phyloP scores from a whole-genome alignment of 1,140 invertebrate genomes.

The Bicyclus anynana region DNA sequence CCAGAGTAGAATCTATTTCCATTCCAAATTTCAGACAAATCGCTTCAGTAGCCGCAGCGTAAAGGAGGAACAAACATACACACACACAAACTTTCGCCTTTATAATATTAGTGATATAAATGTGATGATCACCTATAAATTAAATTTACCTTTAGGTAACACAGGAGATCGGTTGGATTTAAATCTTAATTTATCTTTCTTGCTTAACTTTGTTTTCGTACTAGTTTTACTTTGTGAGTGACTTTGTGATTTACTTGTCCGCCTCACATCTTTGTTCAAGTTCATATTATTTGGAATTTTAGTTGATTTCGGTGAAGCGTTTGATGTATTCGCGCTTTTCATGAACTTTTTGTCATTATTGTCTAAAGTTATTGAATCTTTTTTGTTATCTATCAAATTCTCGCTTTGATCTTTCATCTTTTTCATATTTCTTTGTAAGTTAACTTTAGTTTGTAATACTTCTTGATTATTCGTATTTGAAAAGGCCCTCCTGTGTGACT shows the following conservation, averaged over 20 bases:
- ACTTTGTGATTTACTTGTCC: not conserved
- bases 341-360: not conserved
- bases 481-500: too few species aligned
- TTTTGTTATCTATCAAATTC: not conserved
- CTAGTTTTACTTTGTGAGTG: conserved; percentile 5
- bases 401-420: not conserved
- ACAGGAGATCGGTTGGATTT: too few species aligned
- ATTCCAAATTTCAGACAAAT: too few species aligned
- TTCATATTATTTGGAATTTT: not conserved
- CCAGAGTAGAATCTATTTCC: too few species aligned
- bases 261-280: not conserved
- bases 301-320: not conserved
- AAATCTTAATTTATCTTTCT: conserved; percentile 18
- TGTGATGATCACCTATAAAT: too few species aligned
- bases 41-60: too few species aligned
- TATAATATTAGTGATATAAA: too few species aligned
- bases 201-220: conserved; percentile 6
- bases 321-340: not conserved
- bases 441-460: not conserved
- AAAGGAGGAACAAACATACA: too few species aligned
- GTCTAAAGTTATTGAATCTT: not conserved
- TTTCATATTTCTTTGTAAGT: not conserved
- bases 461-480: not conserved
- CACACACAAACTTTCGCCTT: too few species aligned
- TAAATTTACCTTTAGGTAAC: too few species aligned